These are phyloP conservation scores for Sphenodon punctatus DNA, from an alignment of 2,797 vertebrate genomes.

Conservation along the genomic window DNA sequence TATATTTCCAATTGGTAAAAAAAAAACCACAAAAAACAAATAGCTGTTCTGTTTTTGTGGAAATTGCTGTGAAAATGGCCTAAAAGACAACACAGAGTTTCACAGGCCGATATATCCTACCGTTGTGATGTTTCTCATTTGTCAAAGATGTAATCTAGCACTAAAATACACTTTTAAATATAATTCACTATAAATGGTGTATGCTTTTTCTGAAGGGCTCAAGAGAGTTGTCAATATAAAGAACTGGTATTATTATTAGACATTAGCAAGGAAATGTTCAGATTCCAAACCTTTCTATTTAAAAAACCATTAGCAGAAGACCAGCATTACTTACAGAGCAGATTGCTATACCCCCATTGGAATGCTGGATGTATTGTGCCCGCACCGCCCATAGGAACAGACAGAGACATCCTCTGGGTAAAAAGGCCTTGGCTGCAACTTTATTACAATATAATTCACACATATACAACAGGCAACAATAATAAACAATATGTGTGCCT, in stretches of 20 bases:
- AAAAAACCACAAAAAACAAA: no score
- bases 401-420: no score
- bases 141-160: conserved; percentile 37
- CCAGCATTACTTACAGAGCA: conserved; percentile 33
- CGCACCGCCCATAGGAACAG: no score
- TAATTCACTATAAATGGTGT: conserved; percentile 53
- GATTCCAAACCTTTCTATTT: conserved; percentile 39
- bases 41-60: no score
- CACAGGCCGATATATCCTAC: background rate
- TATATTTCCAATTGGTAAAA: no score
- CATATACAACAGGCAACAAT: no score
- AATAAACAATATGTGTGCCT: no score
- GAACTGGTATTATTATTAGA: conserved; percentile 51
- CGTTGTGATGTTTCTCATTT: background rate
- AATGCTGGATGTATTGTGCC: no score
- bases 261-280: conserved; percentile 19
- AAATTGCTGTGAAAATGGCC: no score
- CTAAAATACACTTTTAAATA: conserved; percentile 52
- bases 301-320: conserved; percentile 79
- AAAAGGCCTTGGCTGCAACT: no score
- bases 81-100: no score
- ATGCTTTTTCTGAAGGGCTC: conserved; percentile 37
- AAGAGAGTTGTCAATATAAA: conserved; percentile 42
- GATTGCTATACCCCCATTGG: background rate
- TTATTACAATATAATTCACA: no score